Base-by-base conservation (phyloP, 2,113 vertebrate species). In the Polypterus senegalus region DNA sequence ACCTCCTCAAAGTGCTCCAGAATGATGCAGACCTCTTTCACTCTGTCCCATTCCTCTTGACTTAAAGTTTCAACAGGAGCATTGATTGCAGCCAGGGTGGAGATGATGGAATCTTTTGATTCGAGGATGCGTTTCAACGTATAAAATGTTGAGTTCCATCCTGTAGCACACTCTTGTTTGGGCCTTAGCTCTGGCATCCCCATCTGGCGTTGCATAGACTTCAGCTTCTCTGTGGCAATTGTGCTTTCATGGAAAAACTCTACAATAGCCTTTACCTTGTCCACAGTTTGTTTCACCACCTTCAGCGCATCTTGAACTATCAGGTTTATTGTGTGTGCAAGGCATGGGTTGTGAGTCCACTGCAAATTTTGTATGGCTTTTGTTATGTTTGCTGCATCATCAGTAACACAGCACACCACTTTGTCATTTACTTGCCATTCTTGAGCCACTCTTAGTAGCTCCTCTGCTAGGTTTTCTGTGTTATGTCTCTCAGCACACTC, bases 181-280 rank as follows among this genome's bases (percentile, higher is more conserved):
- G 43, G 57, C 61, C 49, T 3, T 45, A 65, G 68, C 45, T 67
- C 51, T 2, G 43, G 49, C 49, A 63, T 65, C 27, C 27, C 27
- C 27, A 27, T 27, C 27, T 27, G 27, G 27, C 27, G 27, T 27
- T 27, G 27, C 27, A 56, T 63, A n/a, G 56, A 57, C 54, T 65
- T 71, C 57, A 62, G 63, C 61, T 71, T 68, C 63, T 68, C 10
- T 49, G 57, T 53, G 27, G 48, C 66, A 48, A 56, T n/a, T n/a
- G 63, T 65, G 63, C 63, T 68, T 54, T 57, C 62, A 9, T 71
- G 61, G 61, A 68, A 64, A 58, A 61, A 70, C 60, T 70, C 56
- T 4, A 65, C 66, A 58, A 56, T n/a, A 49, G 56, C 51, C 56
- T 63, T 65, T 5, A 66, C 66, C 49, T 68, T 68, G 49, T 67